phyloP scores from a whole-genome alignment of 2,797 vertebrate species.

The Craterocephalus amniculus region DNA sequence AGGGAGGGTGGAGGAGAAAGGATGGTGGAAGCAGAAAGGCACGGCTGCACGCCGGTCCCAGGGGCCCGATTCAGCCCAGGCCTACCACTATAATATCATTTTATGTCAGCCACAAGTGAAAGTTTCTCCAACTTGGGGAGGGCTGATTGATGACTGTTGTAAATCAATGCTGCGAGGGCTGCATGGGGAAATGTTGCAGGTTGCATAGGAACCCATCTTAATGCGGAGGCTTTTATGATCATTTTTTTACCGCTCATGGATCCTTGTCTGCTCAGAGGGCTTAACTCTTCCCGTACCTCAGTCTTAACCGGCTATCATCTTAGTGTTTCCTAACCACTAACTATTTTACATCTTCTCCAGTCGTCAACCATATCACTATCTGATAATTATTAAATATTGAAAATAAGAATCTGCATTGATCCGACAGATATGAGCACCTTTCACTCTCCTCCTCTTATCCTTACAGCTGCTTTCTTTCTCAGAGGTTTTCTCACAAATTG shows the following conservation, averaged over 20 bases:
- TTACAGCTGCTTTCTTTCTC: too few relatives aligned
- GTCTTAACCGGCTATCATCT: not conserved
- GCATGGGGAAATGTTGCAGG: constrained; percentile 29
- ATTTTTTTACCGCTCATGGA: not conserved
- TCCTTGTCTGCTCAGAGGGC: not conserved
- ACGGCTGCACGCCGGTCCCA: constrained; percentile 39
- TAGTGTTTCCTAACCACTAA: too few relatives aligned
- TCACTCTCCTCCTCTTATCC: too few relatives aligned
- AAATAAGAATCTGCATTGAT: not conserved
- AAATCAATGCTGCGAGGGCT: constrained; percentile 61
- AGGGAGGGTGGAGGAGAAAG: constrained; percentile 17
- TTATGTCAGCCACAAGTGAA: constrained; percentile 65
- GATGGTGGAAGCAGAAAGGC: constrained; percentile 6
- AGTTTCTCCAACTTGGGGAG: constrained; percentile 61
- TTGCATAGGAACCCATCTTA: constrained; percentile 13
- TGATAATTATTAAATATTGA: not conserved
- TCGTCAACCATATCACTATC: not conserved
- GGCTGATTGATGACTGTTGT: constrained; percentile 70
- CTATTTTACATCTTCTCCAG: not conserved
- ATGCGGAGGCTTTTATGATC: not conserved
- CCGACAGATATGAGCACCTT: not conserved
- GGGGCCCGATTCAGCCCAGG: constrained; percentile 30
- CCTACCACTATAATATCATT: constrained; percentile 60
- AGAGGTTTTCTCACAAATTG: too few relatives aligned
- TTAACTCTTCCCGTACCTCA: too few relatives aligned